Percentiles rank a stretch among this genome's conserved stretches.
phyloP scores from a whole-genome alignment of 1,140 invertebrate genomes.

The Drosophila novamexicana region DNA sequence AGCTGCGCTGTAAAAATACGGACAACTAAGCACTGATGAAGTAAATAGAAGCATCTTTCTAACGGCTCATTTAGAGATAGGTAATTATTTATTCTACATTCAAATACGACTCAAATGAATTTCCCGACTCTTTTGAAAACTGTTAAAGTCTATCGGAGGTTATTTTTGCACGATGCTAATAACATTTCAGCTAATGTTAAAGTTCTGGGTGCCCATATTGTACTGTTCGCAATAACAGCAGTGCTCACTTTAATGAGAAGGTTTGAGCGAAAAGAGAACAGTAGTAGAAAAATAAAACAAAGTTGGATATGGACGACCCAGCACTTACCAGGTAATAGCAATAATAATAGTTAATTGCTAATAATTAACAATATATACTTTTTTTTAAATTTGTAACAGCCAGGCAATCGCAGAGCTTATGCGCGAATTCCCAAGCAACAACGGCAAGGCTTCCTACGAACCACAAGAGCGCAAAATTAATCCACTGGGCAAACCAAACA shows the following conservation, averaged over 20 bases:
- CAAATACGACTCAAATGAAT: no score
- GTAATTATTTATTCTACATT: no score
- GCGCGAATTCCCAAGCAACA: slow-evolving; percentile 39
- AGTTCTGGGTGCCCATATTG: neutral
- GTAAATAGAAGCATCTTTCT: no score
- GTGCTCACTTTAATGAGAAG: neutral
- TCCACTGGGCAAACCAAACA: slow-evolving; percentile 72
- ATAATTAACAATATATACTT: neutral
- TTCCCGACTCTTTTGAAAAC: no score
- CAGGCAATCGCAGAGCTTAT: slow-evolving; percentile 63
- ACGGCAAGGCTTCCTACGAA: neutral
- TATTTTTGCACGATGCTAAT: neutral
- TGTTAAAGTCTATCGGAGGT: no score
- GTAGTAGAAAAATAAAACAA: slow-evolving; percentile 12
- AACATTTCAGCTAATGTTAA: slow-evolving; percentile 1
- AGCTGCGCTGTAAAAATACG: neutral
- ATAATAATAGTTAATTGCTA: slow-evolving; percentile 7
- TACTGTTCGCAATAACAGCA: neutral
- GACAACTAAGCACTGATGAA: no score
- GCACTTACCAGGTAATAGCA: slow-evolving; percentile 36
- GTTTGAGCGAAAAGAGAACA: neutral
- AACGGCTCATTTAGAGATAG: no score
- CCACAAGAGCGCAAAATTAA: slow-evolving; percentile 71
- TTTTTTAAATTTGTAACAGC: slow-evolving; percentile 13
- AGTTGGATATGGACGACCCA: slow-evolving; percentile 41